Evolutionary conservation across 1,140 invertebrate genomes (phyloP).

Genomic region (Hyposmocoma kahamanoa): DNA sequence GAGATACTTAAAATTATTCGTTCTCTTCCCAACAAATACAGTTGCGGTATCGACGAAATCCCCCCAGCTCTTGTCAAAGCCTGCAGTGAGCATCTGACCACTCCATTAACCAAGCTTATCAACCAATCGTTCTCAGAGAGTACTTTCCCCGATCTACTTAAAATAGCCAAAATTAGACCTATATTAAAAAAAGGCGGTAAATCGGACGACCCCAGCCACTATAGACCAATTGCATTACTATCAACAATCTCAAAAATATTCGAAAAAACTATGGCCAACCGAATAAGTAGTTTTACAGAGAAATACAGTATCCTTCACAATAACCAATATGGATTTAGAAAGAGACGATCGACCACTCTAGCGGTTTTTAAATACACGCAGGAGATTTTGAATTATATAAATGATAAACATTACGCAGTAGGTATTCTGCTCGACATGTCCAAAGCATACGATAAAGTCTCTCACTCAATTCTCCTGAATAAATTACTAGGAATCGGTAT

Average conservation of each 20-base stretch:
- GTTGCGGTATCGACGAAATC: slow-evolving; percentile 1
- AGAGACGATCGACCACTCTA: background rate
- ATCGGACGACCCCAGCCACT: background rate
- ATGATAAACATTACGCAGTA: background rate
- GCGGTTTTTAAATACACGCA: too few relatives aligned
- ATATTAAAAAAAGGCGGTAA: slow-evolving; percentile 3
- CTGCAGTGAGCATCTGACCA: background rate
- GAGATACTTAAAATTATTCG: background rate
- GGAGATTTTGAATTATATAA: too few relatives aligned
- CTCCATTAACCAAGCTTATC: background rate
- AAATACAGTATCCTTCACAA: background rate
- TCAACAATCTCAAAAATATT: slow-evolving; percentile 3
- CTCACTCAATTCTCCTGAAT: background rate
- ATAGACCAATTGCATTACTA: slow-evolving; percentile 1
- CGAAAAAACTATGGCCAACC: background rate
- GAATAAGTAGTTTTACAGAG: background rate
- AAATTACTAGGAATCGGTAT: background rate
- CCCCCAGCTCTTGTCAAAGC: slow-evolving; percentile 1
- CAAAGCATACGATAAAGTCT: background rate
- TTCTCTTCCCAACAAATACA: background rate
- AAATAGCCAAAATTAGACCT: background rate
- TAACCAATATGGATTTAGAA: background rate
- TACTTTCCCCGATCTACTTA: slow-evolving; percentile 1
- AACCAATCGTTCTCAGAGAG: slow-evolving; percentile 4
- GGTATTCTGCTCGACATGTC: background rate